A percentile compares a stretch with the other conserved stretches of the same genome.
Conservation (phyloP, 2,113 vertebrate species). For the Sceloporus tristichus region DNA sequence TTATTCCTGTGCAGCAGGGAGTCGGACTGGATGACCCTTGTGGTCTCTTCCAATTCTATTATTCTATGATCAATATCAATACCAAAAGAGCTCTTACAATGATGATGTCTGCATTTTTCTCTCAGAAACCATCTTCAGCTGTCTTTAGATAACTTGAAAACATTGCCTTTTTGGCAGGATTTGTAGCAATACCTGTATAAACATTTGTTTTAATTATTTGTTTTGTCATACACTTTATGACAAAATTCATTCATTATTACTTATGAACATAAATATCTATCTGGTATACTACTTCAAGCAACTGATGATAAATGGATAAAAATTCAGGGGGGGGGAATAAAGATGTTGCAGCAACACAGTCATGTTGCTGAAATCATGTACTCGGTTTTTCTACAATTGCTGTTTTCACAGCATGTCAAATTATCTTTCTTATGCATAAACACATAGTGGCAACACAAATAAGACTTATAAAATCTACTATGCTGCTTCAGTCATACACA, state of each 20-base stretch:
- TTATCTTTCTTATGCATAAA: not conserved
- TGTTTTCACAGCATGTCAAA: constrained; percentile 10
- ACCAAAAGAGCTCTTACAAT: not conserved
- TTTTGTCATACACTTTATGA: not conserved
- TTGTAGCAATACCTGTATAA: not conserved
- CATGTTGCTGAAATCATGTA: not conserved
- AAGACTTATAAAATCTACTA: not conserved
- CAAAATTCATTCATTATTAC: not conserved
- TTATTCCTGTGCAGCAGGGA: no score
- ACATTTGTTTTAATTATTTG: not conserved
- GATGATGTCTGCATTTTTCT: not conserved
- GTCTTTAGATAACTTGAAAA: not conserved
- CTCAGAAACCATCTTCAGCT: not conserved
- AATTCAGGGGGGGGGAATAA: not conserved
- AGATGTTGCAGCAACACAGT: not conserved
- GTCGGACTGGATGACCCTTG: no score
- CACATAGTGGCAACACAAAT: not conserved
- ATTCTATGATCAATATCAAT: no score
- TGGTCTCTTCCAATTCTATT: no score
- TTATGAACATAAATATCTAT: not conserved
- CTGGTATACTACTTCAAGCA: not conserved
- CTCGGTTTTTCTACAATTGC: not conserved
- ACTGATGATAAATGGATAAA: not conserved
- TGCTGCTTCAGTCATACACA: not conserved
- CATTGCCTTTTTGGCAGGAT: not conserved